Base-by-base conservation (phyloP, 2,113 vertebrate species). In the Sciurus niger region DNA sequence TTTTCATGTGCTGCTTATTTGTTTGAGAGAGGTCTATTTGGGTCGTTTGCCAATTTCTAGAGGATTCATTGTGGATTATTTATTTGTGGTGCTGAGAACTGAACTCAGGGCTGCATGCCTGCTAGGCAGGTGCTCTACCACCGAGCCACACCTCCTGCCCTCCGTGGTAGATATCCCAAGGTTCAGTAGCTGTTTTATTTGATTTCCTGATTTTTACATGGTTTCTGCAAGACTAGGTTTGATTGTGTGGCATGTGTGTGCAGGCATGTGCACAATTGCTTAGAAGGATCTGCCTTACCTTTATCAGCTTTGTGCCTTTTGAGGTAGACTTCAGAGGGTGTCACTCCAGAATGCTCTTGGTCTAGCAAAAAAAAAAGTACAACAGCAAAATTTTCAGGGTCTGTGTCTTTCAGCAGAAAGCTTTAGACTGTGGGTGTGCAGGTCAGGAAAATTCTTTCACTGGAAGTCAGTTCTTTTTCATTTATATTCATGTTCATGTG, bases 261-360 rank as follows among this genome's bases (percentile, higher is more conserved):
- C 51, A 12, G 13, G 1, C 22, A 0, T 0, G 0, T 4, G 1
- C 3, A 17, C 58, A 84, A 12, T 43, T 28, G 4, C 67, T 89
- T 86, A 60, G 55, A 58, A 82, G 82, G 20, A 53, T 51, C 55
- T 34, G 5, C 48, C 48, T 70, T 67, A 55, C 18, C 7, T 40
- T 7, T 46, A 51, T 70, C 48, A 24, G 8, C 14, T 83, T 74
- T 60, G 67, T 30, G n/a, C 80, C 80, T 79, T 67, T 34, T 2
- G 10, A n/a, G 70, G 2, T 20, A 30, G n/a, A 67, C 32, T 67
- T 95, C 70, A 46, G 60, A 51, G 46, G n/a, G 43, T 63, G 25
- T 68, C n/a, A 58, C 16, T 25, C 2, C 14, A 30, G 34, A 94
- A 60, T 10, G 18, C 22, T 9, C 72, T 58, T 60, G 51, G 70